Conservation (phyloP, 30 jellyfish, hydroid and myxozoan species). For the Morbakka virulenta region DNA sequence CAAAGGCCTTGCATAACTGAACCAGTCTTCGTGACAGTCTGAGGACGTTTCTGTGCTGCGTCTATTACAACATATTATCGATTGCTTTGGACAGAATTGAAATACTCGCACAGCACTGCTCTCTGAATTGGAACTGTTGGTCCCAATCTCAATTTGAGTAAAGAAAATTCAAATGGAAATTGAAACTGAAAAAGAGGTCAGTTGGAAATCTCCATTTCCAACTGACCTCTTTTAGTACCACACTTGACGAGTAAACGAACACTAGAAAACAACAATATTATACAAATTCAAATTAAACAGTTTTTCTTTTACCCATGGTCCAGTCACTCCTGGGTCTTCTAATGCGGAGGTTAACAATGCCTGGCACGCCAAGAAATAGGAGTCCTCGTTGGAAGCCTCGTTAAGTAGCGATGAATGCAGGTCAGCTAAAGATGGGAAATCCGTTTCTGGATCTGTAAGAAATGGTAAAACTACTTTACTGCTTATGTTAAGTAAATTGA, state of each 20-base stretch:
- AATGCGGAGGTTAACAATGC: slow-evolving; percentile 73
- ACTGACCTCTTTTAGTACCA: background rate
- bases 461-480: background rate
- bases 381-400: slow-evolving; percentile 87
- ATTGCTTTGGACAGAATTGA: no score
- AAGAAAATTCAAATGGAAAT: slow-evolving; percentile 59
- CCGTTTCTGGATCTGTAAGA: slow-evolving; percentile 77
- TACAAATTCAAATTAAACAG: background rate
- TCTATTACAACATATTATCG: no score
- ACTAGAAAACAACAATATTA: no score
- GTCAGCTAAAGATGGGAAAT: slow-evolving; percentile 85
- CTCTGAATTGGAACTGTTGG: no score
- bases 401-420: slow-evolving; percentile 81
- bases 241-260: no score
- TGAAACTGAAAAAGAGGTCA: background rate
- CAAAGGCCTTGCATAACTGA: no score
- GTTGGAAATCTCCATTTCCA: background rate
- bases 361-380: slow-evolving; percentile 79
- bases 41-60: no score
- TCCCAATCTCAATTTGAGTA: no score
- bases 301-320: slow-evolving; percentile 8
- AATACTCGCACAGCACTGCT: no score
- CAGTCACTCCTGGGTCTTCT: slow-evolving; percentile 93
- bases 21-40: no score
- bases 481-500: background rate